Evolutionary conservation across 2,888 invertebrate species (phyloP).

Genomic region (Exephanes ischioxanthus): DNA sequence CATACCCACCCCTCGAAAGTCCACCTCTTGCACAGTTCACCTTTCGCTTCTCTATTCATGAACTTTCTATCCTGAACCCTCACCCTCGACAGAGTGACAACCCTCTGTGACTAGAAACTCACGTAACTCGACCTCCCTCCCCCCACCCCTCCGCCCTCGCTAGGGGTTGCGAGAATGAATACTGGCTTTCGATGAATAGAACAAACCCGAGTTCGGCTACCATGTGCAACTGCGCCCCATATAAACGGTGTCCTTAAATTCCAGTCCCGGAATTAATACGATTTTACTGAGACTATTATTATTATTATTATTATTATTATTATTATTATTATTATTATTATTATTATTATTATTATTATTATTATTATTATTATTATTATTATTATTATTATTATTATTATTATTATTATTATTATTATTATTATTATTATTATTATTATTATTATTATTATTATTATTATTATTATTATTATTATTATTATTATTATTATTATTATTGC

Average conservation of each 20-base stretch:
- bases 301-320: too few species aligned
- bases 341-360: too few species aligned
- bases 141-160: slow-evolving; percentile 10
- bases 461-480: too few species aligned
- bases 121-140: slow-evolving; percentile 50
- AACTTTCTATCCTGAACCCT: slow-evolving; percentile 28
- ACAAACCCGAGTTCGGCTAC: slow-evolving; percentile 42
- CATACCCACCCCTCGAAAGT: not conserved
- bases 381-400: too few species aligned
- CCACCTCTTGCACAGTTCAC: slow-evolving; percentile 21
- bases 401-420: too few species aligned
- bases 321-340: too few species aligned
- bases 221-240: slow-evolving; percentile 1
- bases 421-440: too few species aligned
- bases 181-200: slow-evolving; percentile 47
- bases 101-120: slow-evolving; percentile 53
- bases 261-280: not conserved
- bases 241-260: not conserved
- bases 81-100: slow-evolving; percentile 47
- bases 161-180: not conserved
- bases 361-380: too few species aligned
- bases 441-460: too few species aligned
- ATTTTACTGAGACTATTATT: not conserved
- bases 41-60: slow-evolving; percentile 42
- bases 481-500: too few species aligned